These are phyloP conservation scores for Pantherophis alleghaniensis DNA, from an alignment of 2,797 vertebrate species.

Conservation along the genomic window DNA sequence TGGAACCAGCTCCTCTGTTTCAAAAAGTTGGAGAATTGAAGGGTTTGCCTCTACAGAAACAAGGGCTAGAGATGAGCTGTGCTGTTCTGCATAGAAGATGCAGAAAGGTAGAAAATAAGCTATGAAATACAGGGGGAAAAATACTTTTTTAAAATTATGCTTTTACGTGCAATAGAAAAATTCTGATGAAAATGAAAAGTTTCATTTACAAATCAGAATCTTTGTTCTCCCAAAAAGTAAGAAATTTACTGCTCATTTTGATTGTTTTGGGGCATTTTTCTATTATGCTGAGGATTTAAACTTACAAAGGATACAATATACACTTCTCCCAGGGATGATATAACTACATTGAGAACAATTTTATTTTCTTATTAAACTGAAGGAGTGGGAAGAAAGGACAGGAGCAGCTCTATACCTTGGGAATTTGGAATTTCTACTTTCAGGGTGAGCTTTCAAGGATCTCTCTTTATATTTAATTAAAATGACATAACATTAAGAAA, in stretches of 20 bases:
- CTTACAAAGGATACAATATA: not conserved
- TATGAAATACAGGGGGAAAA: not conserved
- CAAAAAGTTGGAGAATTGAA: not conserved
- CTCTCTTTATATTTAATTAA: not conserved
- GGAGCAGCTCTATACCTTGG: not conserved
- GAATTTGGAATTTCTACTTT: not conserved
- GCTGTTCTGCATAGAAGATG: not conserved
- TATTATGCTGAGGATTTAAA: slow-evolving; percentile 26
- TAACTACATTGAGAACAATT: not conserved
- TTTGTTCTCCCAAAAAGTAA: not conserved
- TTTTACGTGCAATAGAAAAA: not conserved
- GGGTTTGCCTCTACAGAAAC: not conserved
- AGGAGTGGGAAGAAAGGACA: not conserved
- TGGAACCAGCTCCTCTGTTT: not conserved
- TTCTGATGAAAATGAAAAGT: not conserved
- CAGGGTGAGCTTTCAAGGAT: not conserved
- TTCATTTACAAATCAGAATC: not conserved
- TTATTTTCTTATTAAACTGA: not conserved
- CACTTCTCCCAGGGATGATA: not conserved
- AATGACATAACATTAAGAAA: not conserved
- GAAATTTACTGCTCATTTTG: slow-evolving; percentile 47
- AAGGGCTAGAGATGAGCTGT: not conserved
- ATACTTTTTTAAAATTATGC: not conserved
- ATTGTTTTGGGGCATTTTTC: slow-evolving; percentile 25
- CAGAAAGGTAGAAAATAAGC: not conserved